phyloP scores from a whole-genome alignment of 1,140 invertebrate species.

The Anastrepha obliqua region DNA sequence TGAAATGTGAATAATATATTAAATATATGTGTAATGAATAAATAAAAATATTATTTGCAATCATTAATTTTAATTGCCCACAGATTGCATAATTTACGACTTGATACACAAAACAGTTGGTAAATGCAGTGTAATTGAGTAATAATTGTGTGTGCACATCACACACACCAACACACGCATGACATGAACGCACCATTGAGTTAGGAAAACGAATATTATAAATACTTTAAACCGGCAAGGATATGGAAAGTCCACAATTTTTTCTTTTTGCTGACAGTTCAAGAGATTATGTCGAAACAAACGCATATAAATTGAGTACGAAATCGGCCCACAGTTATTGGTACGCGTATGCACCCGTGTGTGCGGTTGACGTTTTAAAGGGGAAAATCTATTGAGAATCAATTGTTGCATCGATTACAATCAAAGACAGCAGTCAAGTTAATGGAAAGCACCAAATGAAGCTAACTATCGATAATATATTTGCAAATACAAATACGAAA shows the following conservation, averaged over 20 bases:
- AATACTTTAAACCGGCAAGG: background rate
- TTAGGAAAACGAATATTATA: background rate
- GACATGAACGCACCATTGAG: background rate
- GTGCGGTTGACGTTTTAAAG: conserved; percentile 5
- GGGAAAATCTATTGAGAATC: conserved; percentile 50
- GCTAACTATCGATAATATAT: background rate
- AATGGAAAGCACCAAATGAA: background rate
- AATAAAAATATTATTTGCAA: background rate
- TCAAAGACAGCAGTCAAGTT: conserved; percentile 49
- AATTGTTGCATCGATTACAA: conserved; percentile 55
- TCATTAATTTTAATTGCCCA: conserved; percentile 21
- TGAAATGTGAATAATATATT: background rate
- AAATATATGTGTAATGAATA: background rate
- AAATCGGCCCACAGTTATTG: no score
- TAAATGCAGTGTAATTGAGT: background rate
- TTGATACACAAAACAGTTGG: background rate
- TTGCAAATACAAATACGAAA: background rate
- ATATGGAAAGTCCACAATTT: background rate
- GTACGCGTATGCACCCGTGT: background rate
- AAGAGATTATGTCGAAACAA: no score
- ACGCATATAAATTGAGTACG: no score
- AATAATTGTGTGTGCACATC: background rate
- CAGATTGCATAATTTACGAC: background rate
- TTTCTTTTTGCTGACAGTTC: no score
- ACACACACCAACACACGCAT: background rate